phyloP scores from a whole-genome alignment of 2,113 vertebrate genomes.

The Irena cyanogastra region DNA sequence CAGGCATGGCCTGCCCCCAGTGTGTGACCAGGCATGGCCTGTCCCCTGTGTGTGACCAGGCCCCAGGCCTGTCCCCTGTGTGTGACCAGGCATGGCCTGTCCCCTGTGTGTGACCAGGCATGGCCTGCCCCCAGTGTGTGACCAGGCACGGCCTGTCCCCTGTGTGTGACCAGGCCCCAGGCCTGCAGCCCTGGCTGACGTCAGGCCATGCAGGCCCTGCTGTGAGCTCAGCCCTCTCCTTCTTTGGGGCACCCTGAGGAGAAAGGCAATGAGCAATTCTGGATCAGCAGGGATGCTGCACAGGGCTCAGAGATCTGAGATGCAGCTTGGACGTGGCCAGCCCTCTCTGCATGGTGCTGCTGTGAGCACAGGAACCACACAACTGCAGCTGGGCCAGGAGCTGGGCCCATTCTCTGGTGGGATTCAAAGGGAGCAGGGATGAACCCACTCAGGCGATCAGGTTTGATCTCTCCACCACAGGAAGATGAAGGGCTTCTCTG shows the following conservation, averaged over 20 bases:
- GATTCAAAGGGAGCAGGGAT: neutral
- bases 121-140: too few species aligned
- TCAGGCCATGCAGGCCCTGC: neutral
- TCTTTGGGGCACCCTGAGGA: neutral
- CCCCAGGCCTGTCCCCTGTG: too few species aligned
- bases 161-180: too few species aligned
- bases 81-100: too few species aligned
- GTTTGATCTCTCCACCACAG: neutral
- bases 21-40: too few species aligned
- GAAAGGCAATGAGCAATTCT: neutral
- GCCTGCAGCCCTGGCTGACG: neutral
- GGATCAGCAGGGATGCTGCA: neutral
- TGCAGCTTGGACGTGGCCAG: rapidly evolving
- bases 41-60: too few species aligned
- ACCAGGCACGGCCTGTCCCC: neutral
- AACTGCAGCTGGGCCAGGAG: neutral
- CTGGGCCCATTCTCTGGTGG: neutral
- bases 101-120: too few species aligned
- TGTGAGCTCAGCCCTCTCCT: neutral
- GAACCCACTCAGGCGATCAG: neutral
- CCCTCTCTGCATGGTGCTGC: rapidly evolving
- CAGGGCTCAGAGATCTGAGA: neutral
- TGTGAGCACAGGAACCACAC: neutral
- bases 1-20: too few species aligned
- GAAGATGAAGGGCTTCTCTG: neutral